Percentiles rank a stretch among this genome's conserved stretches.
Conservation (phyloP, 2,797 vertebrate genomes). For the Rhinophrynus dorsalis region DNA sequence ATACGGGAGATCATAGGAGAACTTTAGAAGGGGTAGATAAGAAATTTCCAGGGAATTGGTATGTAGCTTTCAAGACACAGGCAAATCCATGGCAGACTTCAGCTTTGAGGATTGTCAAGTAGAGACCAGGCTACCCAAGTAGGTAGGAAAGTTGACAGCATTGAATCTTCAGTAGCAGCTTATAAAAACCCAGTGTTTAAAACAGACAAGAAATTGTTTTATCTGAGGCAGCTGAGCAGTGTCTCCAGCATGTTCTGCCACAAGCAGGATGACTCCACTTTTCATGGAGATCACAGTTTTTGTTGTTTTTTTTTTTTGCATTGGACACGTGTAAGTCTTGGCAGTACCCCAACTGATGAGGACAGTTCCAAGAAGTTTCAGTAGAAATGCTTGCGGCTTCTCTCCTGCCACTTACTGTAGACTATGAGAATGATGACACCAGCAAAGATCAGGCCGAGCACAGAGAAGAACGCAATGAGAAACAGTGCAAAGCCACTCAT, state of each 20-base stretch:
- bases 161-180: constrained; percentile 38
- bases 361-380: constrained; percentile 60
- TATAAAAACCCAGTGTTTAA: constrained; percentile 32
- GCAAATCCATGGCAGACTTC: not conserved
- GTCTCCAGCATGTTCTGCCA: not conserved
- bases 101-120: too few species aligned
- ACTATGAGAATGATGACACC: constrained; percentile 83
- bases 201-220: constrained; percentile 9
- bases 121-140: too few species aligned
- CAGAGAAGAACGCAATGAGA: constrained; percentile 86
- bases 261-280: not conserved
- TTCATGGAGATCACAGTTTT: not conserved
- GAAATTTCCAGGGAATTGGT: too few species aligned
- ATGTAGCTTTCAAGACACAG: not conserved
- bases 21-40: too few species aligned
- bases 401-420: constrained; percentile 92
- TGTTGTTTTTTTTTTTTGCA: too few species aligned
- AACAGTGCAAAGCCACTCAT: constrained; percentile 86
- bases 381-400: constrained; percentile 91
- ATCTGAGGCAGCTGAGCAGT: constrained; percentile 8
- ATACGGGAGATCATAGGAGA: too few species aligned
- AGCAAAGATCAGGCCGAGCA: constrained; percentile 86
- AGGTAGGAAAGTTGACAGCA: not conserved
- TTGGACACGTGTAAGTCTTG: not conserved
- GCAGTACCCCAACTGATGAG: not conserved